Evolutionary conservation across 92 coral and sea anemone genomes (phyloP).

Genomic region (Siderastrea siderea): DNA sequence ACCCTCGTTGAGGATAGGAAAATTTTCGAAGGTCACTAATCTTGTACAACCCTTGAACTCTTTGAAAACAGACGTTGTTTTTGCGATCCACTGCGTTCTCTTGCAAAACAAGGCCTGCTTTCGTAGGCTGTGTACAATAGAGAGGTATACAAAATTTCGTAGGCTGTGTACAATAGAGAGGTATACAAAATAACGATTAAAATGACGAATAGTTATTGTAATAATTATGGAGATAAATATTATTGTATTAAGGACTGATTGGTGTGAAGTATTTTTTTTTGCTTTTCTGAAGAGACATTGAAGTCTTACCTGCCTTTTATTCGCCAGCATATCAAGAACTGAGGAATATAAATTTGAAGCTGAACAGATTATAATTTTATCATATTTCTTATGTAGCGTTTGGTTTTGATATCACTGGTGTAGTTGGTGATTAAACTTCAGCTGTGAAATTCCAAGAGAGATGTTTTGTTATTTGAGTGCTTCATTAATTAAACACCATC

Average conservation of each 20-base stretch:
- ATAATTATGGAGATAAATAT: constrained; percentile 8
- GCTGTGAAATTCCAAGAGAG: neutral
- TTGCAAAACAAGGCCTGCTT: neutral
- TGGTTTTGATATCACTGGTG: neutral
- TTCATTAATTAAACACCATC: too few species aligned
- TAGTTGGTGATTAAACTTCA: constrained; percentile 21
- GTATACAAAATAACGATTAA: neutral
- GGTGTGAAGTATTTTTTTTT: neutral
- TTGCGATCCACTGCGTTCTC: neutral
- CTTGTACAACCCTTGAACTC: neutral
- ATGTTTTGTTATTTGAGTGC: neutral
- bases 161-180: neutral
- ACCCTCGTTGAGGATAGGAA: neutral
- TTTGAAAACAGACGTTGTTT: neutral
- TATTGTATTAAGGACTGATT: constrained; percentile 1
- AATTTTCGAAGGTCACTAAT: neutral
- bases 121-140: neutral
- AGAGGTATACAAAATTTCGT: neutral
- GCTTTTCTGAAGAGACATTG: neutral
- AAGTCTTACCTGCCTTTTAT: constrained; percentile 1
- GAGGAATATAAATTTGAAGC: neutral
- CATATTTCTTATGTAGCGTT: neutral
- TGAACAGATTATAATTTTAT: constrained; percentile 2
- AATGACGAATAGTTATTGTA: constrained; percentile 3
- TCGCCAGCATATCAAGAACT: constrained; percentile 1